phyloP scores from a whole-genome alignment of 2,888 invertebrate genomes.

The Folsomia manolachei region DNA sequence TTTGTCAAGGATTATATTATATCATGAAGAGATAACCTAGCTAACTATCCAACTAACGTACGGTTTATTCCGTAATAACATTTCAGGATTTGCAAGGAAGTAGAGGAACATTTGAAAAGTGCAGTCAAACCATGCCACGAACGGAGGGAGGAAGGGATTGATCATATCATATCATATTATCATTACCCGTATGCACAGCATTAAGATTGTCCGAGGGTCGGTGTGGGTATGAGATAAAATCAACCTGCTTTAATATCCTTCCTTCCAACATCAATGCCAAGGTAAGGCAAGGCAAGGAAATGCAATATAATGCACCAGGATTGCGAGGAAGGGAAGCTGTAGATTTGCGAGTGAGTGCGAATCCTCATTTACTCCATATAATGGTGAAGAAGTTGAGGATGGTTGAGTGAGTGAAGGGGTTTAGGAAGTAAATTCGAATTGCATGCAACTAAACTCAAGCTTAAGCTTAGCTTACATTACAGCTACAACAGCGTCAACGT shows the following conservation, averaged over 20 bases:
- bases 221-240: background rate
- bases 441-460: no score
- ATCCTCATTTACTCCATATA: background rate
- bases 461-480: no score
- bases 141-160: constrained; percentile 5
- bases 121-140: constrained; percentile 17
- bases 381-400: background rate
- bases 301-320: background rate
- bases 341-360: constrained; percentile 14
- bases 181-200: background rate
- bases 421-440: constrained; percentile 18
- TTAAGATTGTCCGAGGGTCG: background rate
- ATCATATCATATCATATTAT: background rate
- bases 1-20: constrained; percentile 50
- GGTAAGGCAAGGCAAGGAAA: background rate
- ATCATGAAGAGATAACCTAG: no score
- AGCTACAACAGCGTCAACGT: no score
- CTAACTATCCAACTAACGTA: no score
- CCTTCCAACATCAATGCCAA: constrained; percentile 33
- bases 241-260: background rate
- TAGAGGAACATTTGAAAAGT: background rate
- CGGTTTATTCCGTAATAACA: constrained; percentile 39
- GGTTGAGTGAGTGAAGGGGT: constrained; percentile 15
- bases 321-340: constrained; percentile 8
- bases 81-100: background rate